phyloP scores from a whole-genome alignment of 2,888 invertebrate species.

The Orthonevra nobilis region DNA sequence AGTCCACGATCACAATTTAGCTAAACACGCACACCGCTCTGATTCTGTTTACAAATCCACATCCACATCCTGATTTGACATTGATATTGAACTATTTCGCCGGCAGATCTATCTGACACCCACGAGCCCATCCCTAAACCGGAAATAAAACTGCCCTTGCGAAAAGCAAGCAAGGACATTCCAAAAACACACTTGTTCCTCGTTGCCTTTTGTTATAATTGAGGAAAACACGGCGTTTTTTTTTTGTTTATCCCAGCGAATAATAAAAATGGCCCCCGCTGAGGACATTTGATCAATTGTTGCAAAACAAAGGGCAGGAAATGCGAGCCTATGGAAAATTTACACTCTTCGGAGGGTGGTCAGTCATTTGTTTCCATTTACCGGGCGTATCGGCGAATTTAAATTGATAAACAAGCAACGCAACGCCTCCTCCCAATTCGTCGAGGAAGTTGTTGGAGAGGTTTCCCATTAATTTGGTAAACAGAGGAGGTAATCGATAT shows the following conservation, averaged over 20 bases:
- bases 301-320: constrained; percentile 5
- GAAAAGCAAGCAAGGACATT: constrained; percentile 6
- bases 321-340: constrained; percentile 1
- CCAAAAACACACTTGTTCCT: too few species aligned
- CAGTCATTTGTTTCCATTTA: constrained; percentile 13
- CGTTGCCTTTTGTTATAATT: neutral
- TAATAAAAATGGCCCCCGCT: constrained; percentile 13
- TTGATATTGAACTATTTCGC: constrained; percentile 30
- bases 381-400: neutral
- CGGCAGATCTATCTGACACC: too few species aligned
- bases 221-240: neutral
- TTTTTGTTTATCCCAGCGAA: too few species aligned
- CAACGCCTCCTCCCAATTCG: constrained; percentile 2
- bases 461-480: too few species aligned
- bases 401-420: constrained; percentile 11
- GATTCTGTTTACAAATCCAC: too few species aligned
- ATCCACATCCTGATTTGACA: neutral
- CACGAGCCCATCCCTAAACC: neutral
- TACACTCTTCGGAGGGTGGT: too few species aligned
- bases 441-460: too few species aligned
- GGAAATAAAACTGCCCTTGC: neutral
- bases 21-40: too few species aligned
- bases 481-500: too few species aligned
- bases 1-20: too few species aligned
- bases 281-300: constrained; percentile 24